Conservation (phyloP, 1,140 invertebrate species). For the Oncopeltus fasciatus region DNA sequence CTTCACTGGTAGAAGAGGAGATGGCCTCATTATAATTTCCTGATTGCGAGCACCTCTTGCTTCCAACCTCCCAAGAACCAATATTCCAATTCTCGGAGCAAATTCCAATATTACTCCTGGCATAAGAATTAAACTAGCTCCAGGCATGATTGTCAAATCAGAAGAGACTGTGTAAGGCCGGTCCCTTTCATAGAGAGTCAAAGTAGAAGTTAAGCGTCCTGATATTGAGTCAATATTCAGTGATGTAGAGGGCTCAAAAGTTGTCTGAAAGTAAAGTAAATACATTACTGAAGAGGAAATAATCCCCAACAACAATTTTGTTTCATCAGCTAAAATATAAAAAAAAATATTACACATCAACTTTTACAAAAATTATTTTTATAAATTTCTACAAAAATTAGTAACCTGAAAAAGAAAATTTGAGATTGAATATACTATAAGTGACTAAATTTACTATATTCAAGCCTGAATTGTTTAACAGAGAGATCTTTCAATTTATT, state of each 20-base stretch:
- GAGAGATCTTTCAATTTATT: too few species aligned
- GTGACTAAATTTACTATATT: too few species aligned
- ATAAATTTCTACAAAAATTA: too few species aligned
- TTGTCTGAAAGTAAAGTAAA: slow-evolving; percentile 27
- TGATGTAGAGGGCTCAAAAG: slow-evolving; percentile 36
- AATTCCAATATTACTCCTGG: slow-evolving; percentile 89
- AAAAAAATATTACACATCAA: too few species aligned
- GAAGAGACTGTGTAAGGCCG: slow-evolving; percentile 70
- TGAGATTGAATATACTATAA: too few species aligned
- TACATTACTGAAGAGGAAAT: too few species aligned
- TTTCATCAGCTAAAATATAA: too few species aligned
- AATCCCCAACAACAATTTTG: too few species aligned
- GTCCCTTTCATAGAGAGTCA: slow-evolving; percentile 48
- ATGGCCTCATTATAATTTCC: slow-evolving; percentile 72
- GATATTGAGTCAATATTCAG: slow-evolving; percentile 56
- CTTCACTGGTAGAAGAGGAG: not conserved
- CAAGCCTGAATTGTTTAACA: too few species aligned
- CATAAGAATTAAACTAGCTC: slow-evolving; percentile 66
- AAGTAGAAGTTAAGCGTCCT: slow-evolving; percentile 62
- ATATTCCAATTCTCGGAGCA: slow-evolving; percentile 88
- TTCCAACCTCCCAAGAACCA: slow-evolving; percentile 78
- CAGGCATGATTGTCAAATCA: slow-evolving; percentile 95
- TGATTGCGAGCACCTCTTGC: slow-evolving; percentile 64
- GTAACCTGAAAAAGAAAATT: too few species aligned
- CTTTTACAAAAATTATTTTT: too few species aligned